Conservation (phyloP, 2,888 invertebrate genomes). For the Diplazon laetatorius region DNA sequence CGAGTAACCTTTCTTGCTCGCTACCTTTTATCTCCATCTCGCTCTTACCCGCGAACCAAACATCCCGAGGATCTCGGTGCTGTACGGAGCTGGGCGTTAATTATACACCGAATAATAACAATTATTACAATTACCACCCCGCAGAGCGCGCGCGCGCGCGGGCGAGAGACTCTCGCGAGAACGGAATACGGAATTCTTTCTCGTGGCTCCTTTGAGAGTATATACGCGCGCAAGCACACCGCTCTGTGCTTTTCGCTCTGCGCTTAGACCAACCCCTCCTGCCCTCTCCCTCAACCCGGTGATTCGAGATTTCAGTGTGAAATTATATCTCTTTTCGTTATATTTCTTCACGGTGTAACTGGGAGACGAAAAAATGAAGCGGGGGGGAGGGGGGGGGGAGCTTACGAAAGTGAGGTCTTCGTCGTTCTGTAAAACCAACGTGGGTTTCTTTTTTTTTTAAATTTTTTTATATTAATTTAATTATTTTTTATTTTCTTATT, state of each 20-base stretch:
- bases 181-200: conserved; percentile 68
- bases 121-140: conserved; percentile 79
- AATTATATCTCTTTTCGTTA: conserved; percentile 56
- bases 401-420: not conserved
- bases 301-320: conserved; percentile 59
- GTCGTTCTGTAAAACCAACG: not conserved
- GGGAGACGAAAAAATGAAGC: conserved; percentile 16
- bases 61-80: too few species aligned
- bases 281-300: too few species aligned
- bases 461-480: not conserved
- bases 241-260: conserved; percentile 20
- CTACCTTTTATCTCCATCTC: conserved; percentile 60
- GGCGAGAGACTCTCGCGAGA: conserved; percentile 66
- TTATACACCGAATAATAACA: conserved; percentile 81
- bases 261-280: too few species aligned
- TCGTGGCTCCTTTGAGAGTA: conserved; percentile 44
- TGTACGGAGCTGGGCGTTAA: conserved; percentile 77
- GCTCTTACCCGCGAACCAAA: conserved; percentile 44
- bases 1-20: conserved; percentile 69
- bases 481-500: not conserved
- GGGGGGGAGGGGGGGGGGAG: not conserved
- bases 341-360: conserved; percentile 52
- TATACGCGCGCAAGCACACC: too few species aligned
- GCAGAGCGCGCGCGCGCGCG: conserved; percentile 67
- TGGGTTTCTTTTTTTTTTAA: not conserved